phyloP scores from a whole-genome alignment of 2,888 invertebrate genomes.

The Drosophila siamana region DNA sequence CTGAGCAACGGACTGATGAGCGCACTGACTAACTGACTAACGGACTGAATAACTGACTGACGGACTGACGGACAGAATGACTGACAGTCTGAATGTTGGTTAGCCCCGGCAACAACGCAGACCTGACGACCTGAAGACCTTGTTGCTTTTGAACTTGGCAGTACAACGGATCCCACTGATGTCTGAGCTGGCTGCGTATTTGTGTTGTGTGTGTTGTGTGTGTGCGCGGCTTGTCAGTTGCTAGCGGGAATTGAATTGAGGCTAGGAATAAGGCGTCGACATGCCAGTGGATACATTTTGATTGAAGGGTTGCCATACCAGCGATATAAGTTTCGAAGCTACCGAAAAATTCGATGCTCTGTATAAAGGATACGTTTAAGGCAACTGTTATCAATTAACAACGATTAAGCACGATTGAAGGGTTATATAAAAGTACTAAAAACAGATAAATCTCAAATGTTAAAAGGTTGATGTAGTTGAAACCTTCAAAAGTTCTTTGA shows the following conservation, averaged over 20 bases:
- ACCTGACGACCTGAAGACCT: slow-evolving; percentile 49
- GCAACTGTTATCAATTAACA: neutral
- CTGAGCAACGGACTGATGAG: slow-evolving; percentile 33
- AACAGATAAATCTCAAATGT: no score
- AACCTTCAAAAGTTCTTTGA: no score
- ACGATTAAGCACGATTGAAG: neutral
- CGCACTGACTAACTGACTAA: slow-evolving; percentile 19
- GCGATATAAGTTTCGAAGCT: neutral
- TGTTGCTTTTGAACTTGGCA: slow-evolving; percentile 64
- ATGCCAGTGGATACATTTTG: slow-evolving; percentile 42
- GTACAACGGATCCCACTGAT: slow-evolving; percentile 25
- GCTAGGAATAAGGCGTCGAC: slow-evolving; percentile 33
- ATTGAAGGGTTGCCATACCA: slow-evolving; percentile 36
- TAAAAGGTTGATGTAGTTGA: neutral
- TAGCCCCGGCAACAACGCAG: slow-evolving; percentile 25
- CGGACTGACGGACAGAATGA: slow-evolving; percentile 18
- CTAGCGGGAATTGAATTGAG: slow-evolving; percentile 57
- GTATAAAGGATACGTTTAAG: neutral
- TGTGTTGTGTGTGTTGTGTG: no score
- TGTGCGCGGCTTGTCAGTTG: slow-evolving; percentile 29
- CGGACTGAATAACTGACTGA: slow-evolving; percentile 19
- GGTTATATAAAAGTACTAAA: no score
- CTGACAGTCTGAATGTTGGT: slow-evolving; percentile 26
- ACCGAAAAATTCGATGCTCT: neutral
- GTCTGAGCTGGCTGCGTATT: slow-evolving; percentile 8